Evolutionary conservation across 2,888 invertebrate species (phyloP), one percentile per base, ranked within the genome.

Genomic region (Myopa testacea): DNA sequence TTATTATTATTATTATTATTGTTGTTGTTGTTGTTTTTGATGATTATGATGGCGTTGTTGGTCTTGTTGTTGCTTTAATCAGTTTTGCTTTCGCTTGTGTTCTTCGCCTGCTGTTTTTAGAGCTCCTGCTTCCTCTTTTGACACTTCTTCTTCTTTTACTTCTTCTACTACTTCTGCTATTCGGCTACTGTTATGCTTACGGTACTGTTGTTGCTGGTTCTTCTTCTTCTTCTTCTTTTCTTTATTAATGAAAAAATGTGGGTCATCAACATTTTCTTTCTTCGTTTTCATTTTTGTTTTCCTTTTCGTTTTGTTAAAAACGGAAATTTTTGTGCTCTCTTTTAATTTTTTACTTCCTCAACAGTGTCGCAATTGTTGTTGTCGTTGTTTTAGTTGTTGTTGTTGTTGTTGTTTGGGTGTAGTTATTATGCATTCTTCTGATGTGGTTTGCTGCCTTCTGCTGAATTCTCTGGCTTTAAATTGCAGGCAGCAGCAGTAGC

Each of bases 301-400:
- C 37, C 6, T 45, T 45, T 45, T 45, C 10, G 45, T 45, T 72
- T 72, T 72, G 60, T 14, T 69, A 14, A 69, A 52, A 45, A n/a
- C 40, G 69, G 69, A 63, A 63, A 63, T 70, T 60, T 76, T 70
- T 60, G 58, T 69, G 40, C 52, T 62, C 40, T 74, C 69, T 69
- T 75, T 62, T 69, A 37, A 37, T 72, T 19, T 6, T 72, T 38
- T 26, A 19, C n/a, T 16, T 72, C n/a, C 34, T 37, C 10, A 2
- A n/a, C n/a, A 7, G 14, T 58, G 38, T 72, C 16, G 14, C 52
- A 8, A 16, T n/a, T 5, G 8, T 38, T 71, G 70, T 55, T 71
- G 16, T 37, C 37, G 37, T 58, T 60, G 8, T 38, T 71, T n/a
- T n/a, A n/a, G n/a, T n/a, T n/a, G 16, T 37, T 58, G 37, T 58